A percentile compares a stretch with the other conserved stretches of the same genome.
Evolutionary conservation across 1,140 invertebrate species (phyloP).

Genomic region (Sminthurinus signatus): DNA sequence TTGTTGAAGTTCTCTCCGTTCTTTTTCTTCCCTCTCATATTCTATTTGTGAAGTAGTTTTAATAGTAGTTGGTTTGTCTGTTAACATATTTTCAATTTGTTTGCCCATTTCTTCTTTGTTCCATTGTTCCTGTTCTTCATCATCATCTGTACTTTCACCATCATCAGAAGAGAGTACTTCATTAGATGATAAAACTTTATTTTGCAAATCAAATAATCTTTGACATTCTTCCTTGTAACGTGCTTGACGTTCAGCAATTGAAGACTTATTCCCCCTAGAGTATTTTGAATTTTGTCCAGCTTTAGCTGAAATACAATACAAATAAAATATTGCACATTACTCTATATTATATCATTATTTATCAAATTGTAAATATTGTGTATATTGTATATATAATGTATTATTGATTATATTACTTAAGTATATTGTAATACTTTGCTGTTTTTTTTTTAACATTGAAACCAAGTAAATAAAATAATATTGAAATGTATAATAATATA

Average conservation of each 20-base stretch:
- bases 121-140: slow-evolving; percentile 62
- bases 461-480: too few relatives aligned
- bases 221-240: slow-evolving; percentile 99
- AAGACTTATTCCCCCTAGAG: slow-evolving; percentile 94
- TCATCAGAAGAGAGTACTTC: slow-evolving; percentile 90
- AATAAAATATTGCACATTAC: too few relatives aligned
- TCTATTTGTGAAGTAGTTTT: slow-evolving; percentile 86
- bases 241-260: slow-evolving; percentile 97
- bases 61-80: too few relatives aligned
- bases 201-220: slow-evolving; percentile 95
- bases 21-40: slow-evolving; percentile 89
- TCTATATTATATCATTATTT: too few relatives aligned
- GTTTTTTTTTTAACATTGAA: too few relatives aligned
- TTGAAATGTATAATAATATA: too few relatives aligned
- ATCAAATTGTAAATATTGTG: too few relatives aligned
- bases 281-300: slow-evolving; percentile 71
- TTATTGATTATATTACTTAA: too few relatives aligned
- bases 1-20: slow-evolving; percentile 85
- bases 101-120: slow-evolving; percentile 99
- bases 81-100: slow-evolving; percentile 96
- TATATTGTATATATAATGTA: too few relatives aligned
- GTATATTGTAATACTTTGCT: too few relatives aligned
- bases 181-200: slow-evolving; percentile 81
- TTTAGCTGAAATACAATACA: too few relatives aligned
- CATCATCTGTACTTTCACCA: slow-evolving; percentile 56